Percentiles rank a stretch among this genome's conserved stretches.
Evolutionary conservation across 2,888 invertebrate genomes (phyloP).

Genomic region (Pandemis heparana): DNA sequence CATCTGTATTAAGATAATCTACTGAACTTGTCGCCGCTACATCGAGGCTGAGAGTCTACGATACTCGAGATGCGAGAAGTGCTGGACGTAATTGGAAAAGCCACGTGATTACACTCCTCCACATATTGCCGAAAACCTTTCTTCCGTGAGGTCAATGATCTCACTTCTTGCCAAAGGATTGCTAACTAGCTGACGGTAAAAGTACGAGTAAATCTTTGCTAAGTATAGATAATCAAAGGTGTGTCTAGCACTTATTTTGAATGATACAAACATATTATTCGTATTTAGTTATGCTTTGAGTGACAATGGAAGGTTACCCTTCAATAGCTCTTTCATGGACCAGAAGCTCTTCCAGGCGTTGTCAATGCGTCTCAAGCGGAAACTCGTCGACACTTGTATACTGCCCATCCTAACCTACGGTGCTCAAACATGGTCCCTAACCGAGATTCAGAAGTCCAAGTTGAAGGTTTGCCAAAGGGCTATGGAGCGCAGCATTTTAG

Average conservation of each 20-base stretch:
- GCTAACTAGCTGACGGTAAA: not conserved
- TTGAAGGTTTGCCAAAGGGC: too few species aligned
- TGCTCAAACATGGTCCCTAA: too few species aligned
- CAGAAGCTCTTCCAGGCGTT: too few species aligned
- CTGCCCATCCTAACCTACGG: too few species aligned
- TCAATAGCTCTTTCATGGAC: too few species aligned
- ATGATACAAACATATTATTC: not conserved
- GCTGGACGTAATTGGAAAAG: constrained; percentile 43
- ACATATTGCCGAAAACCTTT: constrained; percentile 39
- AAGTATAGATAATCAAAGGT: not conserved
- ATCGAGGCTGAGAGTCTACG: constrained; percentile 16
- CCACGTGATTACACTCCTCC: constrained; percentile 41
- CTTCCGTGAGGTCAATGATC: constrained; percentile 31
- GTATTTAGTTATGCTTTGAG: too few species aligned
- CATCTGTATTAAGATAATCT: not conserved
- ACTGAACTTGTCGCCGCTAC: constrained; percentile 15
- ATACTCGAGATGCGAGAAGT: constrained; percentile 39
- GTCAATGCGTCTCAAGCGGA: too few species aligned
- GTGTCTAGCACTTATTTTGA: not conserved
- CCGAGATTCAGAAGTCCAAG: too few species aligned
- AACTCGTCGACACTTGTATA: too few species aligned
- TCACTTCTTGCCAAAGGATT: constrained; percentile 23
- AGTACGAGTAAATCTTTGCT: not conserved
- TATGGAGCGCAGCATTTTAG: too few species aligned
- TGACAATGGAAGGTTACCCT: too few species aligned